A percentile compares a stretch with the other conserved stretches of the same genome.
Conservation (phyloP, 1,140 invertebrate genomes). For the Anastrepha ludens region DNA sequence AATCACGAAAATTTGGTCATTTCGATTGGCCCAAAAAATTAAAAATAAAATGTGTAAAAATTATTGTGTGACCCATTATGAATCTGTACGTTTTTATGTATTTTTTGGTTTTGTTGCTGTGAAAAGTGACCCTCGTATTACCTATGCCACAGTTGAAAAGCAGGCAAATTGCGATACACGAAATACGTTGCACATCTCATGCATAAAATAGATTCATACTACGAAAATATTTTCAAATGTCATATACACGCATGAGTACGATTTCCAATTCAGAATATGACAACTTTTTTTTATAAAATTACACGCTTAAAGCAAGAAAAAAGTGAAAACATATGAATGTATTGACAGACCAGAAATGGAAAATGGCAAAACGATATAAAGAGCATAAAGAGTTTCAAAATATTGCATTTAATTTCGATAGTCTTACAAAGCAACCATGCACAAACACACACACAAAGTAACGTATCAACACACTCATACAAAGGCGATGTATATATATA, state of each 20-base stretch:
- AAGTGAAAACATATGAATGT: neutral
- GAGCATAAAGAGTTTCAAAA: constrained; percentile 15
- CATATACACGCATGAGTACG: neutral
- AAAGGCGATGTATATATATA: too few relatives aligned
- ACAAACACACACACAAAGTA: neutral
- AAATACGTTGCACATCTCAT: neutral
- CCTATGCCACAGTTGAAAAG: neutral
- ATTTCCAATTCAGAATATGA: neutral
- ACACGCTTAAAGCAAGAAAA: neutral
- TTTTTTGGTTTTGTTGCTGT: too few relatives aligned
- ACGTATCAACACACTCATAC: neutral
- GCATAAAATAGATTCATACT: neutral
- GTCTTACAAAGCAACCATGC: neutral
- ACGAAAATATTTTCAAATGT: neutral
- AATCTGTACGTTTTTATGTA: too few relatives aligned
- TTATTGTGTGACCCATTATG: too few relatives aligned
- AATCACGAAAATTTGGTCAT: too few relatives aligned
- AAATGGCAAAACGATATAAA: constrained; percentile 14
- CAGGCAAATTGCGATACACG: neutral
- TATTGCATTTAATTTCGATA: constrained; percentile 36
- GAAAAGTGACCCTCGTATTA: too few relatives aligned
- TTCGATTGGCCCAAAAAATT: too few relatives aligned
- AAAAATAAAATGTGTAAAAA: too few relatives aligned
- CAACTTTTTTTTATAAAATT: constrained; percentile 11
- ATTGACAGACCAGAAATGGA: neutral